These are phyloP conservation scores for Caiman crocodilus DNA, from an alignment of 2,797 vertebrate species.

Conservation along the genomic window DNA sequence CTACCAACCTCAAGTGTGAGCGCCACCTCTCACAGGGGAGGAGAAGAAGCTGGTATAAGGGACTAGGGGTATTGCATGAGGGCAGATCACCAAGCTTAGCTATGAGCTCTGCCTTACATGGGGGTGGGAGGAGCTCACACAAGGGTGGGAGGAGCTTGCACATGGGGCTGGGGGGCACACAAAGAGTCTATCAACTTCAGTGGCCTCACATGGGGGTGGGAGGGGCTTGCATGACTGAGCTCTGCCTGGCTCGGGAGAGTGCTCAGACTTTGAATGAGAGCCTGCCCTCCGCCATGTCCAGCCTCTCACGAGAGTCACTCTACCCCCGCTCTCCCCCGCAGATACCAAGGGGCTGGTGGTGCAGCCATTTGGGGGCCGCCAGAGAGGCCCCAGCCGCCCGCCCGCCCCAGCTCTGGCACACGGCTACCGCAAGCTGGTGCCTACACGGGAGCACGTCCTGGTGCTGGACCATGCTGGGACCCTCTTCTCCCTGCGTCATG, in stretches of 20 bases:
- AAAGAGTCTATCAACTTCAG: background rate
- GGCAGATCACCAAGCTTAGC: no score
- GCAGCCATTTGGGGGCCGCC: conserved; percentile 75
- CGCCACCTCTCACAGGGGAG: no score
- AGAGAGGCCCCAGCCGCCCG: conserved; percentile 58
- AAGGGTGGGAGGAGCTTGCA: background rate
- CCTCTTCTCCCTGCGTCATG: conserved; percentile 78
- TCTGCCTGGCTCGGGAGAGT: no score
- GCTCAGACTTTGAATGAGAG: no score
- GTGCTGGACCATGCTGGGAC: conserved; percentile 79
- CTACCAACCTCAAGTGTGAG: no score
- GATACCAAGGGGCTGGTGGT: conserved; percentile 80
- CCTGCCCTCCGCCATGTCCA: background rate
- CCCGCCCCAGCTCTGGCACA: conserved; percentile 72
- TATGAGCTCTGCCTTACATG: no score
- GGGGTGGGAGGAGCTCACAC: background rate
- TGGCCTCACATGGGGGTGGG: background rate
- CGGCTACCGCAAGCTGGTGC: conserved; percentile 77
- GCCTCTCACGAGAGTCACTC: conserved; percentile 2
- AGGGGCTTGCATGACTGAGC: background rate
- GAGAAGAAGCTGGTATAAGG: background rate
- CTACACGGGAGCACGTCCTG: conserved; percentile 78
- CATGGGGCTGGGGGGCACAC: no score
- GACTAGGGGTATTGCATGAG: no score
- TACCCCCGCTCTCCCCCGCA: background rate